Base-by-base conservation (phyloP, 2,888 invertebrate species). In the Drosophila colorata region DNA sequence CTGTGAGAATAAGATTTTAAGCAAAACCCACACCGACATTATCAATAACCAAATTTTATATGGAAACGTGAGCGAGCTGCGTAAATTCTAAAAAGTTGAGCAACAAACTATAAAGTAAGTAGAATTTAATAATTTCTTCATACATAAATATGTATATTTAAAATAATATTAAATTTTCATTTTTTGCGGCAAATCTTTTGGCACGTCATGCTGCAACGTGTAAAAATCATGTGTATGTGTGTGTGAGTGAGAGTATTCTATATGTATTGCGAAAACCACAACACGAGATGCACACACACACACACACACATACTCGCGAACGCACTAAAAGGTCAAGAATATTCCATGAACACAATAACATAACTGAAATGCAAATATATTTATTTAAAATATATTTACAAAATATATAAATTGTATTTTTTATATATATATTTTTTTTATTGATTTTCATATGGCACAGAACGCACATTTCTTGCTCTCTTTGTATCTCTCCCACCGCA, bases 1-100 rank as follows among this genome's bases (percentile, higher is more conserved):
- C 78, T 78, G 83, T 78, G 78, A 66, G 47, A 65, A 56, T 38
- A 59, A 64, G 20, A 65, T 71, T 47, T 65, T 55, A 58, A 61
- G n/a, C 49, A 55, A 56, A 40, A 28, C 13, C 33, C 3, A 40
- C 13, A 11, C 14, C 14, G 20, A 64, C 11, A 23, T 11, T 13
- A 33, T 2, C 1, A 47, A 31, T 52, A 13, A 18, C n/a, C 16
- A 11, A 40, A 40, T 16, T 37, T 0, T 47, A 25, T 20, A 28
- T 28, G 11, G 40, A 64, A 41, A 61, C 40, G 25, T 41, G 41
- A 28, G 40, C 16, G 25, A 31, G 35, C 64, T 18, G 23, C 47
- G 16, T 41, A 43, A 67, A 56, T 13, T 2, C 6, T 14, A 20
- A 2, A 51, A 7, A 53, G 9, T 25, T 33, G 23, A 13, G 23